phyloP scores from a whole-genome alignment of 1,140 invertebrate genomes.

The Drusus annulatus region DNA sequence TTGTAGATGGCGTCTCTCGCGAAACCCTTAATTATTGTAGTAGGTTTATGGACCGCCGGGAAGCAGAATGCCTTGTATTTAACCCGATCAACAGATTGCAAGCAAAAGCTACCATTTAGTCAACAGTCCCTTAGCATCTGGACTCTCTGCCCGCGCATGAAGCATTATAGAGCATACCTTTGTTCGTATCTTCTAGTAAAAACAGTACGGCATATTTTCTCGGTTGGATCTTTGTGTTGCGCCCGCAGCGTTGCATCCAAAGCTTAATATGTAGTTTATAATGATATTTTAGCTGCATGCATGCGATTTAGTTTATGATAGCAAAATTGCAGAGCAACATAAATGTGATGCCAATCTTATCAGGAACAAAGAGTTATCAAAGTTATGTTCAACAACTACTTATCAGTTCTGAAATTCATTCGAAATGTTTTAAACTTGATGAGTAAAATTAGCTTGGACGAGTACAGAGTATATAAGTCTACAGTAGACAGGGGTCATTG shows the following conservation, averaged over 20 bases:
- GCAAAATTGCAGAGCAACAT: background rate
- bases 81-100: background rate
- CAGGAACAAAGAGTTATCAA: background rate
- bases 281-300: constrained; percentile 13
- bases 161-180: too few relatives aligned
- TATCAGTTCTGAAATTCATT: too few relatives aligned
- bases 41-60: constrained; percentile 27
- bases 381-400: too few relatives aligned
- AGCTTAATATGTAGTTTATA: constrained; percentile 28
- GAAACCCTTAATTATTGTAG: constrained; percentile 43
- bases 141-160: too few relatives aligned
- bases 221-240: background rate
- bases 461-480: too few relatives aligned
- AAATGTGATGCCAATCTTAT: background rate
- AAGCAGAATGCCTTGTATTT: constrained; percentile 24
- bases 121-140: background rate
- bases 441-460: too few relatives aligned
- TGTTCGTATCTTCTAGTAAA: too few relatives aligned
- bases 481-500: too few relatives aligned
- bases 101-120: background rate
- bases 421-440: too few relatives aligned
- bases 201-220: background rate
- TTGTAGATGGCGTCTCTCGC: constrained; percentile 33
- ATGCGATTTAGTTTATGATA: constrained; percentile 14
- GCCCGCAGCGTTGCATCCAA: constrained; percentile 19